These are phyloP conservation scores for Nipponia nippon DNA, from an alignment of 2,113 vertebrate genomes.

Conservation along the genomic window DNA sequence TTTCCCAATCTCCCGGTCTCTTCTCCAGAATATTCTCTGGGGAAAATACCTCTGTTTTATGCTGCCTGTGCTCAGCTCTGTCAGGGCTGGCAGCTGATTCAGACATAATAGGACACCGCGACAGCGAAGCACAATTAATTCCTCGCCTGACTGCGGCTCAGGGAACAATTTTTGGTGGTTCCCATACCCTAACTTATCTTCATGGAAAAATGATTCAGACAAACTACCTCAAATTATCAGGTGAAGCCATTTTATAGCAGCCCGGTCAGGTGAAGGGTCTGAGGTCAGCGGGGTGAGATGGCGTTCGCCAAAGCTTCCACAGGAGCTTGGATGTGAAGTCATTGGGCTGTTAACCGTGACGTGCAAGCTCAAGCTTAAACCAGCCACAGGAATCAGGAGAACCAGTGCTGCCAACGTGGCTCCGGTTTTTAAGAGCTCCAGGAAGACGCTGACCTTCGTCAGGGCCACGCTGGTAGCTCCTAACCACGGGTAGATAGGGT, in stretches of 20 bases:
- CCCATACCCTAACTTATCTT: not conserved
- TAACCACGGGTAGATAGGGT: accelerated
- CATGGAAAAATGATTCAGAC: not conserved
- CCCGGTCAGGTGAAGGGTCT: not conserved
- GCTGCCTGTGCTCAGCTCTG: not conserved
- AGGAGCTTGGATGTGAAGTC: not conserved
- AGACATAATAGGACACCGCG: not conserved
- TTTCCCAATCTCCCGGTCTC: not conserved
- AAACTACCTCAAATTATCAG: not conserved
- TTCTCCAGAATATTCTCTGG: not conserved
- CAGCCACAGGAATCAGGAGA: not conserved
- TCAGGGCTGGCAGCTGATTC: not conserved
- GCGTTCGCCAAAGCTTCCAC: not conserved
- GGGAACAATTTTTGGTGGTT: not conserved
- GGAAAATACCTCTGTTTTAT: not conserved
- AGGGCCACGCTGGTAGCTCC: not conserved
- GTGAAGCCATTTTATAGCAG: not conserved
- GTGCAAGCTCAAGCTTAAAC: not conserved
- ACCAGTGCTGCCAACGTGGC: not conserved
- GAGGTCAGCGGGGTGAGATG: not conserved
- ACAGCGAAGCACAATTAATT: not conserved
- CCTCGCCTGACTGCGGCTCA: not conserved
- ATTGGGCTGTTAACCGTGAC: not conserved
- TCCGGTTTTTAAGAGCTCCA: not conserved
- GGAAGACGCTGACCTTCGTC: not conserved